These are phyloP conservation scores for Rhopilema esculentum DNA, from an alignment of 30 jellyfish, hydroid and myxozoan species.

Conservation along the genomic window DNA sequence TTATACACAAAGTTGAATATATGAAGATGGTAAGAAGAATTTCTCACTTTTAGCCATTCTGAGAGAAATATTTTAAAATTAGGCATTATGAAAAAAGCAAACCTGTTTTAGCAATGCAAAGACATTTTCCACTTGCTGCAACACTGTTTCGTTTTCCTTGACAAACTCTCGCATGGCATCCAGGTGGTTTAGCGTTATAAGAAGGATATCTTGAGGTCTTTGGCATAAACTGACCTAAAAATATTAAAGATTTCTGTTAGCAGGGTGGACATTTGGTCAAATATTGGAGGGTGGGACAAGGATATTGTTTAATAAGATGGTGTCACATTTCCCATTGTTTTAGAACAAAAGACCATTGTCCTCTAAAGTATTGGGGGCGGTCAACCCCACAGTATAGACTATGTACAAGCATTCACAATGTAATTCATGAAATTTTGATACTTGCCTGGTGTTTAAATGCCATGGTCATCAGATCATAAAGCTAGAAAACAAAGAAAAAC, in stretches of 20 bases:
- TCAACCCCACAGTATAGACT: too few species aligned
- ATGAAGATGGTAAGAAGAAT: too few species aligned
- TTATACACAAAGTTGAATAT: too few species aligned
- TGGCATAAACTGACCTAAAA: constrained; percentile 88
- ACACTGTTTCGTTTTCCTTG: constrained; percentile 72
- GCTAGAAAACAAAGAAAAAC: constrained; percentile 55
- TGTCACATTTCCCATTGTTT: too few species aligned
- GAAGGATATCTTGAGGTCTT: constrained; percentile 88
- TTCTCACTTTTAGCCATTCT: too few species aligned
- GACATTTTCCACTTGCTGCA: constrained; percentile 90
- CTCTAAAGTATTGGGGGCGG: too few species aligned
- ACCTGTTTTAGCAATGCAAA: constrained; percentile 85
- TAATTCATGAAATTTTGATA: background rate
- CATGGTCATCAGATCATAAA: constrained; percentile 98
- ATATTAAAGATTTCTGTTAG: background rate
- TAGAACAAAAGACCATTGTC: too few species aligned
- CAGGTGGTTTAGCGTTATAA: constrained; percentile 95
- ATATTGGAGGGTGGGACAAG: too few species aligned
- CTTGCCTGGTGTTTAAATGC: constrained; percentile 97
- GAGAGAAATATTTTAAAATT: too few species aligned
- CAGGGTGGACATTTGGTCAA: background rate
- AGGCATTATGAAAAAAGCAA: too few species aligned
- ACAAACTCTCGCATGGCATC: constrained; percentile 94
- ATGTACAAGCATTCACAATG: background rate
- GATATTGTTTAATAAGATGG: too few species aligned